A percentile compares a stretch with the other conserved stretches of the same genome.
Evolutionary conservation across 2,888 invertebrate genomes (phyloP).

Genomic region (Schrankia costaestrigalis): DNA sequence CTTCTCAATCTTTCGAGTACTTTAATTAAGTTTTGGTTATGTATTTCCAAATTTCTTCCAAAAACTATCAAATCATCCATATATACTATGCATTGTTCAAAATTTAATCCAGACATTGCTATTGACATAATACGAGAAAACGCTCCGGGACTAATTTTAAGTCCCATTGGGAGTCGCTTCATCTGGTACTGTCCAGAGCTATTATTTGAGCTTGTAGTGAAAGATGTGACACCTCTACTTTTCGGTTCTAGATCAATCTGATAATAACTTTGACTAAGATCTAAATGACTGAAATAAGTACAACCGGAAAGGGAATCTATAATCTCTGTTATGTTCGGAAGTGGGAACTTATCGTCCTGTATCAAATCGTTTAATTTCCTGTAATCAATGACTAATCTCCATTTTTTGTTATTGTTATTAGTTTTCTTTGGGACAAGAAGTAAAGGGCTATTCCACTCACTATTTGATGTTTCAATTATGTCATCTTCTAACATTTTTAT

Average conservation of each 20-base stretch:
- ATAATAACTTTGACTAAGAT: neutral
- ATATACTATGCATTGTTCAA: constrained; percentile 1
- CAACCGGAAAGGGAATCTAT: neutral
- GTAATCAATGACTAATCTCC: too few relatives aligned
- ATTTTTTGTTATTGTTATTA: neutral
- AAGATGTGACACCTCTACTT: neutral
- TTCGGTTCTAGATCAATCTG: neutral
- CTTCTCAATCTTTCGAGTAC: constrained; percentile 6
- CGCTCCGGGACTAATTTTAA: neutral
- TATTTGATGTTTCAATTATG: neutral
- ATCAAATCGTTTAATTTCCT: too few relatives aligned
- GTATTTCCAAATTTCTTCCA: neutral
- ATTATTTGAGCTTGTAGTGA: neutral
- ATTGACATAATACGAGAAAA: neutral
- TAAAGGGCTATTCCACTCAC: neutral
- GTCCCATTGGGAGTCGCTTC: neutral
- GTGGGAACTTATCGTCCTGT: neutral
- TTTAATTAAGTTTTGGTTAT: neutral
- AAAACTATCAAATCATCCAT: neutral
- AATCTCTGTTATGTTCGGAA: too few relatives aligned
- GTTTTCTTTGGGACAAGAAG: neutral
- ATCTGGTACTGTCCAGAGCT: neutral
- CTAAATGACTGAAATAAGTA: neutral
- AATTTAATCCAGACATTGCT: constrained; percentile 1
- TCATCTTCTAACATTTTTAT: neutral